Evolutionary conservation across 92 coral and sea anemone genomes (phyloP), one percentile per base, ranked within the genome.

Genomic region (Bergia sp.): DNA sequence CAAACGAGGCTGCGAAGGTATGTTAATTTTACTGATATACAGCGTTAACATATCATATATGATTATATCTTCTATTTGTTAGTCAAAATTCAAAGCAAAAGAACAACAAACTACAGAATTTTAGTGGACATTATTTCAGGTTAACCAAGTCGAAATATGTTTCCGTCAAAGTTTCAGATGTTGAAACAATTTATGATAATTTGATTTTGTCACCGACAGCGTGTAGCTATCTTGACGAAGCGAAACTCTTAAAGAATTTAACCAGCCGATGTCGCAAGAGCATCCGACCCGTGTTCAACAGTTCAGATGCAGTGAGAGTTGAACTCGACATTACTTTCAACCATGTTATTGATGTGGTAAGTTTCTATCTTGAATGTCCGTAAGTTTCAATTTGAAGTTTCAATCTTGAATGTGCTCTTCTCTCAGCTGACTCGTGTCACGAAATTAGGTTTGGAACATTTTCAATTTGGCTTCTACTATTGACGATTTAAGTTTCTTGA

Each of bases 261-360:
- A 72, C 88, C 7, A 72, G 42, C 53, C 84, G 85, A 67, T 89
- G 81, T 47, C 64, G 85, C 7, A 80, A 85, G 40, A 86, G 86
- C 41, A 90, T 95, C 23, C 91, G 98, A 49, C 98, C 98, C 1
- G 98, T 93, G 72, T 38, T 82, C 40, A 92, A 92, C 88, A 79
- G 88, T 16, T 86, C 91, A 3, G 73, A 50, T 1, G 37, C 98
- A 0, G 89, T 95, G 15, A 90, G 90, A 11, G 90, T 95, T 2
- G 91, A 96, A 2, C 39, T 95, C 77, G 96, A 94, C 67, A 95
- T 95, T 45, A 95, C 98, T 29, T 92, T 95, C 43, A 91, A 94
- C 81, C 93, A 94, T 77, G 96, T 95, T 49, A 95, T 95, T 39
- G 98, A 93, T 41, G 94, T 95, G 92, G 98, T 95, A 89, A 90